A percentile compares a stretch with the other conserved stretches of the same genome.
Conservation (phyloP, 2,113 vertebrate genomes). For the Onychorhynchus coronatus region DNA sequence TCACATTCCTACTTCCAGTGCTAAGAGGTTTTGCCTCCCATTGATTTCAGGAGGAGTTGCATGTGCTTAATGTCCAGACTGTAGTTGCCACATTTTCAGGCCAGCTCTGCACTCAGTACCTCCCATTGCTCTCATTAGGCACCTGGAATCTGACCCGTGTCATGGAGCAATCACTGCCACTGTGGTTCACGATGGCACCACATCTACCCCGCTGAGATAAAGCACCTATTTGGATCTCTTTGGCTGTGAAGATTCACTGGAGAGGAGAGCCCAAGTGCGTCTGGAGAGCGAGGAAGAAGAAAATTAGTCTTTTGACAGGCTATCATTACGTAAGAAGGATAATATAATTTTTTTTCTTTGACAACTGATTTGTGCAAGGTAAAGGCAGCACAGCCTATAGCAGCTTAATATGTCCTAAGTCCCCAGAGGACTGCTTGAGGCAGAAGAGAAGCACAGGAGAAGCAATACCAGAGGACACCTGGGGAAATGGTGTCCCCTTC, state of each 20-base stretch:
- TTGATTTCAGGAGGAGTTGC: conserved; percentile 9
- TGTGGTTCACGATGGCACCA: neutral
- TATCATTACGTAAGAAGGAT: neutral
- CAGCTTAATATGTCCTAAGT: neutral
- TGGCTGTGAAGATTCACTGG: conserved; percentile 24
- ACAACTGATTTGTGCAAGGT: neutral
- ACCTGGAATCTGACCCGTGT: conserved; percentile 15
- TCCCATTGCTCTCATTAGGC: conserved; percentile 27
- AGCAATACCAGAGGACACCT: neutral
- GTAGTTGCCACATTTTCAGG: neutral
- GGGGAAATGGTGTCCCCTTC: neutral
- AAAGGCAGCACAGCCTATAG: neutral
- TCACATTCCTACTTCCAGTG: neutral
- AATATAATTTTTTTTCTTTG: conserved; percentile 28
- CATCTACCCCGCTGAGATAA: conserved; percentile 31
- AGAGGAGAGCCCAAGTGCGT: conserved; percentile 31
- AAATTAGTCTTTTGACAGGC: conserved; percentile 19
- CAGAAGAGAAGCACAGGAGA: neutral
- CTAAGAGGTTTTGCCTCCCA: conserved; percentile 25
- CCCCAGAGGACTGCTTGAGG: neutral
- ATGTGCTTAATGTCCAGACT: neutral
- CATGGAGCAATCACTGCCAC: neutral
- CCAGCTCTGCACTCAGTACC: neutral
- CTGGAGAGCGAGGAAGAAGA: neutral
- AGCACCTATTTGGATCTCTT: conserved; percentile 30